Conservation (phyloP, 2,888 invertebrate genomes). For the Pyrgus malvae region DNA sequence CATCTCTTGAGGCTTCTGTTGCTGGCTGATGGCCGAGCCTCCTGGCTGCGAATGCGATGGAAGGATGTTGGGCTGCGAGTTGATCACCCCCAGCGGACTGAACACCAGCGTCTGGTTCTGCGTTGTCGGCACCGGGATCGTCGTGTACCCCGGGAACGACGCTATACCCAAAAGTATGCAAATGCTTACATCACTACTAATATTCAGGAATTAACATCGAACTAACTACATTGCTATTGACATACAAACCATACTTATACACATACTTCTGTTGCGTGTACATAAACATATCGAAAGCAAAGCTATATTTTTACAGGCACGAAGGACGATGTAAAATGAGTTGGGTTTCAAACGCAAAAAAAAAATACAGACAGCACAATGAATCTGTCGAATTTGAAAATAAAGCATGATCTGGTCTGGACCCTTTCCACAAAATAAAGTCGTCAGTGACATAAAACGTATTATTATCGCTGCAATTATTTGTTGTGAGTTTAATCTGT, state of each 20-base stretch:
- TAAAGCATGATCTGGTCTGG: too few relatives aligned
- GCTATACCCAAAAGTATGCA: conserved; percentile 49
- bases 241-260: neutral
- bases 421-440: too few relatives aligned
- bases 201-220: neutral
- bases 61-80: conserved; percentile 85
- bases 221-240: neutral
- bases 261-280: neutral
- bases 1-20: conserved; percentile 84
- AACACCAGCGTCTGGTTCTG: conserved; percentile 91
- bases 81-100: conserved; percentile 86
- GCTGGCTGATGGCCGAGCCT: conserved; percentile 74
- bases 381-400: too few relatives aligned
- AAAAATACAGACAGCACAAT: too few relatives aligned
- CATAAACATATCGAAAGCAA: neutral
- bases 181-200: neutral
- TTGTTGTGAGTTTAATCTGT: too few relatives aligned
- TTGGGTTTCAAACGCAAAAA: too few relatives aligned
- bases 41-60: conserved; percentile 82
- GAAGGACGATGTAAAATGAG: too few relatives aligned
- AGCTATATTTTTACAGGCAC: too few relatives aligned
- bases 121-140: conserved; percentile 88
- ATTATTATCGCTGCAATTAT: too few relatives aligned
- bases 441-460: too few relatives aligned
- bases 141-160: conserved; percentile 89